Base-by-base conservation (phyloP, 2,797 vertebrate genomes). In the Petrocephalus schoutedeni region DNA sequence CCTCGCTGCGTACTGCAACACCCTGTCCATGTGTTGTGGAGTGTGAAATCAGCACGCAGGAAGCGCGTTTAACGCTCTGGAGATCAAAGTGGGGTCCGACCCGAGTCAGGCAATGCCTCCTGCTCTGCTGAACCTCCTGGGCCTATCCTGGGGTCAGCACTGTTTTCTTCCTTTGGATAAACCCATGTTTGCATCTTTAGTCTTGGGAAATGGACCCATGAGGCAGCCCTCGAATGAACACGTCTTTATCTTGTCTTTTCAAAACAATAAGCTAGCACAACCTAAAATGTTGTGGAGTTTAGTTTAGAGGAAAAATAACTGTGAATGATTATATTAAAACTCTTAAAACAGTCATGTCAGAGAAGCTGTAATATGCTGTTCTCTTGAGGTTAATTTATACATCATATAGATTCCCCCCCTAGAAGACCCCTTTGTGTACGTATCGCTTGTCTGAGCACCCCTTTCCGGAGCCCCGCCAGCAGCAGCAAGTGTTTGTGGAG, bases 361-460 rank as follows among this genome's bases (percentile, higher is more conserved):
- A 77, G 71, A 77, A 16, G 16, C 36, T 32, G 59, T 56, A 10
- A 19, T 16, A 32, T 19, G 19, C 19, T 4, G 53, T 12, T 16
- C 59, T 87, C 21, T 41, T 74, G 61, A 88, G 51, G 51, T 88
- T 58, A 19, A n/a, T 74, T 88, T 74, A 36, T 16, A 53, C 23
- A 16, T 49, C 8, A 41, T 41, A 2, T 41, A n/a, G 45, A 45
- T 71, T 54, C 19, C 71, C 41, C 71, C 71, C 67, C 71, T 45
- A 41, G 41, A 77, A 77, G 71, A 16, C 41, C 71, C 71, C 32
- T 77, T 28, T 54, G 9, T 19, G 19, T 88, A 56, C 59, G 53
- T 88, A 83, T 90, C 86, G 87, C 51, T 57, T 45, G 88, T 90
- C 87, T 45, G 85, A 87, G 41, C 57, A 56, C 86, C 88, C 88